Base-by-base conservation (phyloP, 2,888 invertebrate species). In the Andrena dorsata region DNA sequence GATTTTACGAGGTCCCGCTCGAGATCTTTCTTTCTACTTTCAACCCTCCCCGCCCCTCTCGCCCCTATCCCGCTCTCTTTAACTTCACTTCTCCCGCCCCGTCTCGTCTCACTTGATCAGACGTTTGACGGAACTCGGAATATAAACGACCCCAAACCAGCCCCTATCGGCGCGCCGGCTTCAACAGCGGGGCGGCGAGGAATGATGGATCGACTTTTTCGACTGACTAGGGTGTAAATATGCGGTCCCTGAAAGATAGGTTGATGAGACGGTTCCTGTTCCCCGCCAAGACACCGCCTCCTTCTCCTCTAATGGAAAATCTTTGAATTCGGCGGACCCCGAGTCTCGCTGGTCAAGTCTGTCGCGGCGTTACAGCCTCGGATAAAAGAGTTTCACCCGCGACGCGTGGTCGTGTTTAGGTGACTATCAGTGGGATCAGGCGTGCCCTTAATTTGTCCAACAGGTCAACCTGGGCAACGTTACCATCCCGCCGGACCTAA, bases 391-490 rank as follows among this genome's bases (percentile, higher is more conserved):
- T 10, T 56, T 26, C 1, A 26, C 8, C 8, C 10, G 7, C 7
- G 53, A 6, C 53, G 23, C 20, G 20, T 10, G 53, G 20, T 10
- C 53, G 23, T 23, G 23, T 8, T 53, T 8, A 23, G 7, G 20
- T 0, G 8, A 23, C 0, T 53, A 53, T 41, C 35, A 0, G 28
- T 16, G 1, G 23, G 10, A 51, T 32, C 16, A 49, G 35, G 23
- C 2, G 26, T 72, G 47, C 74, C 0, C n/a, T 10, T 76, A 35
- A 66, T 78, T 30, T 76, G 20, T 93, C 93, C n/a, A n/a, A 86
- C 91, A 98, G 98, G 97, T 98, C 71, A 97, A 98, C 94, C 98
- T 98, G 92, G 98, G 98, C 2, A 97, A 98, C 89, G 97, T 98
- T 0, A 96, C 96, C 93, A 97, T 98, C 86, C 97, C 98, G 1